phyloP scores from a whole-genome alignment of 2,113 vertebrate genomes.

The Ceyx margarethae region DNA sequence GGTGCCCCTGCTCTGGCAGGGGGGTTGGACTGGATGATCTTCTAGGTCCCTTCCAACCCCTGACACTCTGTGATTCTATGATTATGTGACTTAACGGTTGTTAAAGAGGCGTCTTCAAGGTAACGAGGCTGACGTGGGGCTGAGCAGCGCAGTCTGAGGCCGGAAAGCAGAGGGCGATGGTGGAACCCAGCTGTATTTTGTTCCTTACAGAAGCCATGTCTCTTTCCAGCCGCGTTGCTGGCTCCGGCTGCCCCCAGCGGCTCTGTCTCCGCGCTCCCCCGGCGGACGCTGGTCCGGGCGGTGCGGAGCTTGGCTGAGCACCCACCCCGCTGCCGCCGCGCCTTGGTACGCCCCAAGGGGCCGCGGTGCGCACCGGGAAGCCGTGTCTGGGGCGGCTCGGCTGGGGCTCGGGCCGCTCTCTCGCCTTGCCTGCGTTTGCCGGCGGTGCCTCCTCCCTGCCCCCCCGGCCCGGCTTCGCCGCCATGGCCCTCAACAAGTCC shows the following conservation, averaged over 20 bases:
- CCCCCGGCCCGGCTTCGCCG: neutral
- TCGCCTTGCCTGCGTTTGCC: rapidly evolving
- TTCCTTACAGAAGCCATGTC: neutral
- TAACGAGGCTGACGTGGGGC: rapidly evolving
- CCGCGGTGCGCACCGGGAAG: conserved; percentile 16
- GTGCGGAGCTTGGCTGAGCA: no score
- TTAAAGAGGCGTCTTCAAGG: no score
- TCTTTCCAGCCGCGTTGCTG: neutral
- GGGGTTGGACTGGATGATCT: no score
- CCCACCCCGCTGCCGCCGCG: neutral
- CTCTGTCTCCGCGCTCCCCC: no score
- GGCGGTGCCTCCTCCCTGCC: rapidly evolving
- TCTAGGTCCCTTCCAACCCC: no score
- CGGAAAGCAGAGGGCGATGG: rapidly evolving
- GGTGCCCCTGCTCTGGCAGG: no score
- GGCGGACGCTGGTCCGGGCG: no score
- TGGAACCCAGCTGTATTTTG: neutral
- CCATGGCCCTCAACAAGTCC: conserved; percentile 87
- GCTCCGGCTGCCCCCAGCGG: no score
- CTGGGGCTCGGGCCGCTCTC: neutral
- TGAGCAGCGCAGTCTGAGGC: no score
- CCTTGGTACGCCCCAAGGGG: neutral
- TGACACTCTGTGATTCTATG: no score
- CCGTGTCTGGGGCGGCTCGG: no score
- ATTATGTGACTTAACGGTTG: rapidly evolving